These are phyloP conservation scores for Ophiothrix spiculata DNA, from an alignment of 35 echinoderm and acorn worm species.

Conservation along the genomic window DNA sequence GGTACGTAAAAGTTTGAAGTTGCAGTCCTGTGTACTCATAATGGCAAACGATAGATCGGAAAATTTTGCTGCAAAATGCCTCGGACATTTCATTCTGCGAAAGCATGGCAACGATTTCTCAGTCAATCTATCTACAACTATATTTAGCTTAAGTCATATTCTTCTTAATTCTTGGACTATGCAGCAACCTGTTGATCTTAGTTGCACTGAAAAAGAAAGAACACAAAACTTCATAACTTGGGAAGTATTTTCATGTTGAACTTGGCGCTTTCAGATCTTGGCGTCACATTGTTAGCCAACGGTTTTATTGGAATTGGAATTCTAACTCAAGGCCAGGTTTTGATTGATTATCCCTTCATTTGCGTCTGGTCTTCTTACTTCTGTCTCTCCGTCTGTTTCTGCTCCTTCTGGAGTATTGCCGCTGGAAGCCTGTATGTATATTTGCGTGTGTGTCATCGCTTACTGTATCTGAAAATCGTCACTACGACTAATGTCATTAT, in stretches of 20 bases:
- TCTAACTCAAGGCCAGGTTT: neutral
- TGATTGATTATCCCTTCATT: neutral
- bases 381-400: neutral
- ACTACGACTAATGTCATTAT: neutral
- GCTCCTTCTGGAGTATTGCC: neutral
- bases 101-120: too few relatives aligned
- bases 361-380: neutral
- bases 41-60: too few relatives aligned
- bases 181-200: neutral
- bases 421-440: neutral
- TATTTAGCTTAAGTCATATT: neutral
- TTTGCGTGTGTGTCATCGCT: neutral
- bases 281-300: neutral
- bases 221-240: neutral
- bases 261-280: neutral
- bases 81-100: too few relatives aligned
- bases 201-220: neutral
- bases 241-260: neutral
- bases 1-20: too few relatives aligned
- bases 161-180: neutral
- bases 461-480: neutral
- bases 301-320: neutral
- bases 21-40: too few relatives aligned
- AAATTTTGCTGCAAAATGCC: too few relatives aligned
- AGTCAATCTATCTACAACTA: neutral